Evolutionary conservation across 2,797 vertebrate species (phyloP).

Genomic region (Spinibarbus caldwelli): DNA sequence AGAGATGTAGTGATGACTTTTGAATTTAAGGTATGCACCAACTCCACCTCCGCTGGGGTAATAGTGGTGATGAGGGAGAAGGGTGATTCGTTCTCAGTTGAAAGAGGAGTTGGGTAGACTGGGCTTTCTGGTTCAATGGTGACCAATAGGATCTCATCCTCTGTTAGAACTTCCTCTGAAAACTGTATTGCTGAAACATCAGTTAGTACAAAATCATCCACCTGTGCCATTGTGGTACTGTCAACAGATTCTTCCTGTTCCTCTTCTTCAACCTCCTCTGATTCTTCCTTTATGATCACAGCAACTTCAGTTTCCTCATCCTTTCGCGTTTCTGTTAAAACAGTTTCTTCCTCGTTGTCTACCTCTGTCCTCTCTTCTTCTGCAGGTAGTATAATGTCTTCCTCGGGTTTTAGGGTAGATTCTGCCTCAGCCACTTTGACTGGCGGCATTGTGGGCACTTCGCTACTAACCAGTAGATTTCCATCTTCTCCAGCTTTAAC

Average conservation of each 20-base stretch:
- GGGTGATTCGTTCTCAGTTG: slow-evolving; percentile 69
- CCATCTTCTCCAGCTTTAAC: not conserved
- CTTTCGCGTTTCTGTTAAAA: not conserved
- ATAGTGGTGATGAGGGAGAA: slow-evolving; percentile 64
- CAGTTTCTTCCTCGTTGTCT: not conserved
- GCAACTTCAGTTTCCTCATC: slow-evolving; percentile 1
- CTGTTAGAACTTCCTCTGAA: slow-evolving; percentile 56
- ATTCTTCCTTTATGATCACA: slow-evolving; percentile 38
- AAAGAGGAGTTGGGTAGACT: slow-evolving; percentile 64
- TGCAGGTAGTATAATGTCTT: not conserved
- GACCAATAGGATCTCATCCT: slow-evolving; percentile 43
- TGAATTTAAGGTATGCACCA: slow-evolving; percentile 35
- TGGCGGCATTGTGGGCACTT: not conserved
- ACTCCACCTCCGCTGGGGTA: slow-evolving; percentile 29
- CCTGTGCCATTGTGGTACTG: slow-evolving; percentile 46
- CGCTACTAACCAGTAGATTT: not conserved
- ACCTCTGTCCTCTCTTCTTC: slow-evolving; percentile 10
- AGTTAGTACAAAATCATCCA: slow-evolving; percentile 51
- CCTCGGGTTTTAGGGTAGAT: not conserved
- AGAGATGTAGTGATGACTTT: slow-evolving; percentile 57
- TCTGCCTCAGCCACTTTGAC: not conserved
- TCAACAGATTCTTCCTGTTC: slow-evolving; percentile 47
- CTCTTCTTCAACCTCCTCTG: slow-evolving; percentile 36
- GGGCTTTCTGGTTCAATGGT: slow-evolving; percentile 44
- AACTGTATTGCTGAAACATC: slow-evolving; percentile 65